Conservation (phyloP, 2,797 vertebrate species). For the Chloroceryle amazona region DNA sequence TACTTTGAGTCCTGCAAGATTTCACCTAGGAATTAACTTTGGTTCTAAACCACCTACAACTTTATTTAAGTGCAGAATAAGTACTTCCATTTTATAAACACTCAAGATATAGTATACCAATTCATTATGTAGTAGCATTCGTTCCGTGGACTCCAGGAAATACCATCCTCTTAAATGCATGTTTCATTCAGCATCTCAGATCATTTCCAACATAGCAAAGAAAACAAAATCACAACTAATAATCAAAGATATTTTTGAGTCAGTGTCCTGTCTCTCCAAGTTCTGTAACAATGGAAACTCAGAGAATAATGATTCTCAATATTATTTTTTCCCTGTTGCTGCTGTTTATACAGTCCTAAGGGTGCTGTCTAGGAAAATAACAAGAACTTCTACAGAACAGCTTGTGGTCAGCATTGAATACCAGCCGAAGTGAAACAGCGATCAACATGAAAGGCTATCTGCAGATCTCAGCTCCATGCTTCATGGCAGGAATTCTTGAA, state of each 20-base stretch:
- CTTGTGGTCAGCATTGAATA: constrained; percentile 21
- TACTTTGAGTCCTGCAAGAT: background rate
- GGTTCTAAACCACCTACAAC: background rate
- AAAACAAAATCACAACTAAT: constrained; percentile 35
- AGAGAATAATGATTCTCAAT: constrained; percentile 49
- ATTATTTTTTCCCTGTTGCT: constrained; percentile 21
- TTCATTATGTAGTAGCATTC: background rate
- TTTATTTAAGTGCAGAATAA: background rate
- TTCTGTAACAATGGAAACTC: constrained; percentile 39
- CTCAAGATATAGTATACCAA: background rate
- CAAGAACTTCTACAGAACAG: constrained; percentile 33
- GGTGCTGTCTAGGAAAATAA: constrained; percentile 59
- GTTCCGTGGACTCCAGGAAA: constrained; percentile 7
- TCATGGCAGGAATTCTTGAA: constrained; percentile 42
- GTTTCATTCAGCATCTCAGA: background rate
- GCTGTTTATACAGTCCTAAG: constrained; percentile 37
- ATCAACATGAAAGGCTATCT: constrained; percentile 38
- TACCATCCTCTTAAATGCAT: background rate
- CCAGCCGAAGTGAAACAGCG: constrained; percentile 36
- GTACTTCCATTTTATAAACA: background rate
- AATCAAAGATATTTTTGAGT: constrained; percentile 57
- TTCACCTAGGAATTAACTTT: background rate
- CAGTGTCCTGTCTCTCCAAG: constrained; percentile 25
- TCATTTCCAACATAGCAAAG: background rate
- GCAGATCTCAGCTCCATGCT: background rate